phyloP scores from a whole-genome alignment of 2,797 vertebrate species.

The Myotis vivesi region DNA sequence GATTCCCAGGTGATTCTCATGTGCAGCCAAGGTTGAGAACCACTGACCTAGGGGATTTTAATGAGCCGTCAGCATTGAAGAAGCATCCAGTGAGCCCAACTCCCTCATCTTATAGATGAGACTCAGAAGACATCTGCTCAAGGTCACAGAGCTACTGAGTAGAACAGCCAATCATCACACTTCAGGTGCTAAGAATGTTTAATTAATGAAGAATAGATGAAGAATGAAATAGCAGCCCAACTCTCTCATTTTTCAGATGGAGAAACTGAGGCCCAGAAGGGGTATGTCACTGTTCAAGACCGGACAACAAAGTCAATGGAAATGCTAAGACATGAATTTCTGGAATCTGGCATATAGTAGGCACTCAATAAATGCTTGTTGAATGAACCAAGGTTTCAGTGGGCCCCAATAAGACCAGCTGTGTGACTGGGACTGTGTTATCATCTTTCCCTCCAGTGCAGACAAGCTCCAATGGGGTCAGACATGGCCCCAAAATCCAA shows the following conservation, averaged over 20 bases:
- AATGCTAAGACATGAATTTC: not conserved
- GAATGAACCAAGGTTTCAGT: not conserved
- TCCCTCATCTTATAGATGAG: not conserved
- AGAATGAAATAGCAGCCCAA: not conserved
- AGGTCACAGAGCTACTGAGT: not conserved
- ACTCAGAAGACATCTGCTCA: not conserved
- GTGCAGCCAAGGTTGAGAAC: too few species aligned
- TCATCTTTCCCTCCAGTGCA: not conserved
- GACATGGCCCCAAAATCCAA: not conserved
- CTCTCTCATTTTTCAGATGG: not conserved
- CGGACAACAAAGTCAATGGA: not conserved
- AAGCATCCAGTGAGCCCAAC: not conserved
- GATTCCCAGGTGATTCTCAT: too few species aligned
- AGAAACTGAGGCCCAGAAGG: not conserved
- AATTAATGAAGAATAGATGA: not conserved
- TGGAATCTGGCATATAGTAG: slow-evolving; percentile 50
- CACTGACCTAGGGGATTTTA: not conserved
- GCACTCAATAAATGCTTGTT: slow-evolving; percentile 41
- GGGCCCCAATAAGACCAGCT: not conserved
- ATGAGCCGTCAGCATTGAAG: not conserved
- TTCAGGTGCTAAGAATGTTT: not conserved
- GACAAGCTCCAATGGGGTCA: not conserved
- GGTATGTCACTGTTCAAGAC: not conserved
- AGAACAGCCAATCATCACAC: not conserved
- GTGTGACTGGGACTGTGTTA: not conserved